Evolutionary conservation across 2,888 invertebrate genomes (phyloP).

Genomic region (Eupithecia subfuscata): DNA sequence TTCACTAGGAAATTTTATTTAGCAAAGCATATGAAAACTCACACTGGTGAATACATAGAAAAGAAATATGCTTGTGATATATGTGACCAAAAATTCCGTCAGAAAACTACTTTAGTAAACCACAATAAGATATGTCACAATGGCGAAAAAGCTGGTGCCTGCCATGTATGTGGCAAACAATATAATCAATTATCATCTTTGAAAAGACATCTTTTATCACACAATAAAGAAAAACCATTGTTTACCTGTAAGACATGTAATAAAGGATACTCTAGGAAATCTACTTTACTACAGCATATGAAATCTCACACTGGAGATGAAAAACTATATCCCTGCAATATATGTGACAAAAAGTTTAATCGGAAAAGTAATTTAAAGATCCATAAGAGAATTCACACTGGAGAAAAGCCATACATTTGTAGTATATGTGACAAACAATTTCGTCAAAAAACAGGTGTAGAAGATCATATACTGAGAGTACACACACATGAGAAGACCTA

Average conservation of each 20-base stretch:
- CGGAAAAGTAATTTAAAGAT: neutral
- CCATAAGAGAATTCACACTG: slow-evolving; percentile 2
- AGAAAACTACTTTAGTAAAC: neutral
- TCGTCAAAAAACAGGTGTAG: neutral
- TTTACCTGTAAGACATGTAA: neutral
- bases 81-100: neutral
- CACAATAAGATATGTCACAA: neutral
- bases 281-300: neutral
- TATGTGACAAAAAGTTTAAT: neutral
- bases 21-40: neutral
- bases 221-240: neutral
- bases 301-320: neutral
- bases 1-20: slow-evolving; percentile 7
- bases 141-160: neutral
- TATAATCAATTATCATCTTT: neutral
- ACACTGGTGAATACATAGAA: neutral
- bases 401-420: neutral
- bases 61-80: neutral
- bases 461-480: neutral
- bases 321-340: neutral
- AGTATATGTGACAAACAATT: neutral
- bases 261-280: neutral
- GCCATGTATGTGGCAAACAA: neutral
- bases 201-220: neutral
- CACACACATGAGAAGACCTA: neutral